Base-by-base conservation (phyloP, 2,797 vertebrate species). In the Taenioides sp. region DNA sequence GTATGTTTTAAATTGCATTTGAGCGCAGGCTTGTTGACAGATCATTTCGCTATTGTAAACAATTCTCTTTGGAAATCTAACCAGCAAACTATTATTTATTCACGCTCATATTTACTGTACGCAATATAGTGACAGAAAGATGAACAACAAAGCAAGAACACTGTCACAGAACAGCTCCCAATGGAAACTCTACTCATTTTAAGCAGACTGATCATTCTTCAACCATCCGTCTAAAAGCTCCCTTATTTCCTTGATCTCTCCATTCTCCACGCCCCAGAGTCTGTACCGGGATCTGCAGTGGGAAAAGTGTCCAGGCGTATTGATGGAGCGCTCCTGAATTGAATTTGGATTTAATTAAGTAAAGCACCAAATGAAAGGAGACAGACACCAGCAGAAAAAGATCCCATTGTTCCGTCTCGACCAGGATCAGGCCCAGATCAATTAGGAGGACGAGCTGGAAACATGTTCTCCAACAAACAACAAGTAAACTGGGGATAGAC, bases 291-390 rank as follows among this genome's bases (percentile, higher is more conserved):
- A 23, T 60, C 75, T 75, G 71, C 75, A 31, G 47, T 23, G 34
- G 71, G 12, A 78, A 64, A 78, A 67, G 77, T 66, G 75, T 77
- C 71, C 55, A 61, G 80, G 77, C 80, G 77, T 84, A 86, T 74
- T 84, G 85, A 83, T 67, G 7, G 66, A 82, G 40, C 27, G 25
- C 76, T 74, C 69, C 65, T 65, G 86, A 84, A 90, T 80, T 87
- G 71, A 82, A 90, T 91, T 91, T 86, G 75, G 90, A 90, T 89
- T 77, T 83, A 88, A 90, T 91, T 85, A 85, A 88, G 87, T 86
- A 77, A 87, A 89, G 85, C 77, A 70, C 77, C 79, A 86, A 88
- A 92, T 80, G 59, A 81, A 86, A 84, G 67, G 74, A 89, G 88
- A 90, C 80, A 69, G 76, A 74, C 70, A 66, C 69, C 72, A 75